Percentiles rank a stretch among this genome's conserved stretches.
phyloP scores from a whole-genome alignment of 1,140 invertebrate genomes.

The Bombus affinis region DNA sequence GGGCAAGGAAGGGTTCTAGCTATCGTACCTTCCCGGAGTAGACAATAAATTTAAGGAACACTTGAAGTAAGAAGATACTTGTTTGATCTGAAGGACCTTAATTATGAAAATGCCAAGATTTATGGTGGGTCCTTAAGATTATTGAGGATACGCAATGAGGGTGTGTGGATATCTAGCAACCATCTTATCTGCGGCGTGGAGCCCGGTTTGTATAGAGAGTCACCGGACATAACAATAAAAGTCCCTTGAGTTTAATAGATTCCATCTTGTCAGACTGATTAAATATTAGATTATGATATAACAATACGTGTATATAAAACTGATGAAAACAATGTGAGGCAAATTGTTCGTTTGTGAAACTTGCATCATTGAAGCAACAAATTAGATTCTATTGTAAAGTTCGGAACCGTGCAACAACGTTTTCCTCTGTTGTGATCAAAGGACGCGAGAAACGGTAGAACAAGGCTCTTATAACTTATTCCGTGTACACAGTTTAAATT shows the following conservation, averaged over 20 bases:
- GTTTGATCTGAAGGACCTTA: too few relatives aligned
- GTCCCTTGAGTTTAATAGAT: not conserved
- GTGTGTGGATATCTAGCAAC: too few relatives aligned
- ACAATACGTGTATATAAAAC: not conserved
- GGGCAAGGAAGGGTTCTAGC: too few relatives aligned
- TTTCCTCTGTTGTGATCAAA: constrained; percentile 5
- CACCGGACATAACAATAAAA: not conserved
- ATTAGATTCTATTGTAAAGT: not conserved
- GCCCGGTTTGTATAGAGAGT: too few relatives aligned
- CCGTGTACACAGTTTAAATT: constrained; percentile 64
- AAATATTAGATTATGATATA: not conserved
- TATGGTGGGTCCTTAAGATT: too few relatives aligned
- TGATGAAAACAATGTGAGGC: not conserved
- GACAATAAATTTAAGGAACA: too few relatives aligned
- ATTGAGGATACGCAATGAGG: too few relatives aligned
- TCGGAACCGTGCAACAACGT: not conserved
- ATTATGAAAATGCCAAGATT: too few relatives aligned
- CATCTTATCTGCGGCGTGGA: too few relatives aligned
- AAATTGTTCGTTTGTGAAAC: not conserved
- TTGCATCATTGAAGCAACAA: not conserved
- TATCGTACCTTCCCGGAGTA: too few relatives aligned
- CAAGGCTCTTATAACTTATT: constrained; percentile 44
- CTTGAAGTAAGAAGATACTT: too few relatives aligned
- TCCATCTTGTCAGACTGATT: not conserved
- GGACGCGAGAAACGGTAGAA: not conserved